Base-by-base conservation (phyloP, 1,140 invertebrate genomes). In the Euura saliciscinereae region DNA sequence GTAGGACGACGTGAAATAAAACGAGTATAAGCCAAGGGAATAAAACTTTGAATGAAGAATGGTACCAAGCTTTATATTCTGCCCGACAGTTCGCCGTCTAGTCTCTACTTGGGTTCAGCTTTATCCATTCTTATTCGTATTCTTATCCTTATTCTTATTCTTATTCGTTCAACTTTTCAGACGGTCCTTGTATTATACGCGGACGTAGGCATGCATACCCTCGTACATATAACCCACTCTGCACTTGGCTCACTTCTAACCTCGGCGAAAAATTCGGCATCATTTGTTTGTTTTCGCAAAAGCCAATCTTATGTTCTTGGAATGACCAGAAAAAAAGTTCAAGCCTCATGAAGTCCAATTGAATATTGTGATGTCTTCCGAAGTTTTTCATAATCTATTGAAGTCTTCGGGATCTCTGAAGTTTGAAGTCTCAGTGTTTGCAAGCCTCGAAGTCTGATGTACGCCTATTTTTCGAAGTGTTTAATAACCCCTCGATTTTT, bases 1-100 rank as follows among this genome's bases (percentile, higher is more conserved):
- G 51, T 59, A 59, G 51, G 51, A 59, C 51, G 51, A 59, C 51
- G 51, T n/a, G 51, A 59, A 59, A 59, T 59, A 59, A 59, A 59
- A 59, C 51, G 13, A 59, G 51, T 59, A 59, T 59, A 59, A 59
- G 51, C 51, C 51, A 59, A n/a, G 51, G 51, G 51, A 59, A 59
- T 59, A 59, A 59, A 59, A 59, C 3, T 59, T 59, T 59, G 51
- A 59, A 59, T 59, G 51, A 59, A 59, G 51, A 59, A 59, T 59
- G 51, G 51, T 59, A 59, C 51, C 8, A n/a, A 59, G 51, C 51
- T 59, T 59, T 59, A 59, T 59, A 59, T 59, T 59, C 51, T 59
- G 8, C 51, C 51, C 51, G 6, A 59, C 51, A 59, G 51, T 59
- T 59, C 51, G 51, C 51, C 51, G 51, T 59, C 51, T 59, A 59